Percentiles rank a stretch among this genome's conserved stretches.
Evolutionary conservation across 2,888 invertebrate species (phyloP).

Genomic region (Ophioninae sp.): DNA sequence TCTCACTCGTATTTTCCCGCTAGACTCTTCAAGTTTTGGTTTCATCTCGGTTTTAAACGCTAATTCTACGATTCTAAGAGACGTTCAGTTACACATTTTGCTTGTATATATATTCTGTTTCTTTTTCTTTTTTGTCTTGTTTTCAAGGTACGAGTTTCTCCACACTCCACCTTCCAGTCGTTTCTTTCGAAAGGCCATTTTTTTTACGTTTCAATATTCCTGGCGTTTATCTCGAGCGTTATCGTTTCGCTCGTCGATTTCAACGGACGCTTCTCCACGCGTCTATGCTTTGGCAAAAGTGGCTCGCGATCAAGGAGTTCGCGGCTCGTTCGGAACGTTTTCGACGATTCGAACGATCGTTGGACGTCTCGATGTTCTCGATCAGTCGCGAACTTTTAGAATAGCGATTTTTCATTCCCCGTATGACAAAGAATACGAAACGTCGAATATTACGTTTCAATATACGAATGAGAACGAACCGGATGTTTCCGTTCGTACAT

Average conservation of each 20-base stretch:
- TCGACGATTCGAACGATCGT: background rate
- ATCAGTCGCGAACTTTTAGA: conserved; percentile 22
- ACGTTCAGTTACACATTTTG: conserved; percentile 42
- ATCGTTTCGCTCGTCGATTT: conserved; percentile 16
- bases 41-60: conserved; percentile 48
- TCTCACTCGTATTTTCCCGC: background rate
- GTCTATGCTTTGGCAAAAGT: conserved; percentile 67
- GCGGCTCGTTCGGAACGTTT: background rate
- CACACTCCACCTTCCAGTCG: conserved; percentile 25
- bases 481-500: background rate
- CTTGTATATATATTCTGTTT: background rate
- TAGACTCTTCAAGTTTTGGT: conserved; percentile 46
- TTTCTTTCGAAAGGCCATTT: conserved; percentile 57
- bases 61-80: conserved; percentile 50
- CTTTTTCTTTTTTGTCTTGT: conserved; percentile 6
- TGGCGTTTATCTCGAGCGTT: conserved; percentile 19
- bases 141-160: conserved; percentile 41
- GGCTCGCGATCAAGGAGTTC: conserved; percentile 43
- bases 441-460: background rate
- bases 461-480: background rate
- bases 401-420: conserved; percentile 12
- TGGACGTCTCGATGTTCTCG: background rate
- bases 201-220: conserved; percentile 43
- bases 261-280: conserved; percentile 36
- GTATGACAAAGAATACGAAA: conserved; percentile 28